Evolutionary conservation across 35 echinoderm and acorn worm genomes (phyloP).

Genomic region (Stichopus chloronotus): DNA sequence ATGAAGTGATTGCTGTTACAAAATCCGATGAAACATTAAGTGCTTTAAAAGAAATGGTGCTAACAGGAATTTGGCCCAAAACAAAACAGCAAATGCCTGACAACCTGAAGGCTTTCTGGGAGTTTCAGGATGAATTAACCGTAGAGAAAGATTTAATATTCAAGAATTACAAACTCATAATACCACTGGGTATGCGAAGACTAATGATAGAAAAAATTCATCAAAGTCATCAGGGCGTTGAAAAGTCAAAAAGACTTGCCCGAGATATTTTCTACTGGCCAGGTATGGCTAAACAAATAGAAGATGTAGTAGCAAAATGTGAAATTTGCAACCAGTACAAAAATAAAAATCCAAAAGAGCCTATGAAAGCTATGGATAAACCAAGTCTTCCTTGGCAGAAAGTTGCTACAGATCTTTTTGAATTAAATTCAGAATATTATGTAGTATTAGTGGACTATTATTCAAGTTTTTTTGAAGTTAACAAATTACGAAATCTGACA

Average conservation of each 20-base stretch:
- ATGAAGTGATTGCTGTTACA: slow-evolving; percentile 16
- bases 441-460: slow-evolving; percentile 70
- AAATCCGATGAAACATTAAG: neutral
- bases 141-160: slow-evolving; percentile 1
- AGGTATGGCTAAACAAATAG: slow-evolving; percentile 45
- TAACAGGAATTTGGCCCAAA: slow-evolving; percentile 9
- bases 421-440: slow-evolving; percentile 46
- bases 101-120: neutral
- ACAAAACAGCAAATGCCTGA: neutral
- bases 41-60: neutral
- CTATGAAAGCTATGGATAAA: slow-evolving; percentile 30
- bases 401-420: slow-evolving; percentile 60
- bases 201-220: slow-evolving; percentile 47
- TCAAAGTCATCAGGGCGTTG: slow-evolving; percentile 53
- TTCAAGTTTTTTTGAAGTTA: slow-evolving; percentile 64
- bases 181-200: neutral
- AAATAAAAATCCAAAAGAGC: slow-evolving; percentile 29
- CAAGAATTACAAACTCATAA: slow-evolving; percentile 30
- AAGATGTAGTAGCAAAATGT: slow-evolving; percentile 35
- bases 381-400: slow-evolving; percentile 57
- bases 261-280: slow-evolving; percentile 41
- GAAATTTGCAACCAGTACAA: slow-evolving; percentile 25
- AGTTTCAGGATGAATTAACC: slow-evolving; percentile 33
- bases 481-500: slow-evolving; percentile 16
- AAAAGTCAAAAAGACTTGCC: slow-evolving; percentile 44